These are phyloP conservation scores for Hemithea aestivaria DNA, from an alignment of 2,888 invertebrate genomes.

Conservation along the genomic window DNA sequence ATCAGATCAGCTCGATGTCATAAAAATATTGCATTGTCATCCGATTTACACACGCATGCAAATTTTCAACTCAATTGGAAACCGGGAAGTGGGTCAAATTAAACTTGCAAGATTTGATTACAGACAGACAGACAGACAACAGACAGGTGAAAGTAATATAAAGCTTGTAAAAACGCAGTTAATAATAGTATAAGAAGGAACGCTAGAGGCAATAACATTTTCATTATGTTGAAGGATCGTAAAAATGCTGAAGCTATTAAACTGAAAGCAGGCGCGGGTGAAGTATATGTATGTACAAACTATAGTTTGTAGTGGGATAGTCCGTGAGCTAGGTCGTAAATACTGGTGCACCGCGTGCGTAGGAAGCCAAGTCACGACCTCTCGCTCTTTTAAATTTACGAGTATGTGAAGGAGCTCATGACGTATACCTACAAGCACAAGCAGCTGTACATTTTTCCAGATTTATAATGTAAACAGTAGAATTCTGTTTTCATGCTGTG, in stretches of 20 bases:
- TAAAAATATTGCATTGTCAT: too few relatives aligned
- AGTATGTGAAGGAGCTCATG: slow-evolving; percentile 34
- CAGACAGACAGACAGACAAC: too few relatives aligned
- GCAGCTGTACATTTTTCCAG: slow-evolving; percentile 14
- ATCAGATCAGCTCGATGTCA: too few relatives aligned
- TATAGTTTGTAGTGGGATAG: slow-evolving; percentile 11
- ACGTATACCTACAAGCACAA: slow-evolving; percentile 25
- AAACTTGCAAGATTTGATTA: too few relatives aligned
- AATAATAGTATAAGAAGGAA: too few relatives aligned
- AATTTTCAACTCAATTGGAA: too few relatives aligned
- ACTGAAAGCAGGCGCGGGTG: slow-evolving; percentile 33
- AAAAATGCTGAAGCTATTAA: slow-evolving; percentile 35
- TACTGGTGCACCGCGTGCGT: slow-evolving; percentile 14
- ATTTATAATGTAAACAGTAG: slow-evolving; percentile 10
- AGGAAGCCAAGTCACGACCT: slow-evolving; percentile 27
- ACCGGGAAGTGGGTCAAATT: too few relatives aligned
- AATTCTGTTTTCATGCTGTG: slow-evolving; percentile 8
- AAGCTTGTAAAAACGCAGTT: too few relatives aligned
- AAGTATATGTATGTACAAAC: slow-evolving; percentile 25
- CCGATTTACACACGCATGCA: too few relatives aligned
- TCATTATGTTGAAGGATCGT: slow-evolving; percentile 32
- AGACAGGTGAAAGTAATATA: too few relatives aligned
- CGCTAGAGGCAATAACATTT: slow-evolving; percentile 25
- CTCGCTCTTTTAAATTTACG: slow-evolving; percentile 28
- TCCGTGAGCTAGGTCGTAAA: slow-evolving; percentile 32